Base-by-base conservation (phyloP, 2,797 vertebrate genomes). In the Calcarius lapponicus region DNA sequence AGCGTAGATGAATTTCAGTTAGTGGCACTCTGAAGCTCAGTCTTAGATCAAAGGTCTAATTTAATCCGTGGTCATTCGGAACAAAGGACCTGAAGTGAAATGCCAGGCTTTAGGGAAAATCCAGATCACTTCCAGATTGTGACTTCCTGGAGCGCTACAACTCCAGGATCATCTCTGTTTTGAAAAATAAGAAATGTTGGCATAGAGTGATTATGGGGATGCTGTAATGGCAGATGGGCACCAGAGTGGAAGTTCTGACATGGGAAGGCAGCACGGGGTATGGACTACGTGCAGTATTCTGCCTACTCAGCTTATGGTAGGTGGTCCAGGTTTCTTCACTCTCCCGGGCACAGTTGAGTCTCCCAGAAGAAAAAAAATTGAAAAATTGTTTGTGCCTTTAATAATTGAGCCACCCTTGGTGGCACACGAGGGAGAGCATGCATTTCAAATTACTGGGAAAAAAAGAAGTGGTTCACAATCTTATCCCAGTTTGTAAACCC, bases 401-500 rank as follows among this genome's bases (percentile, higher is more conserved):
- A 93, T 91, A 90, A 92, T 24, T 47, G 62, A 96, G 65, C 92
- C 95, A 94, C 64, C 87, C 88, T 93, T 94, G 94, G 91, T 94
- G 94, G 94, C 89, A 92, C 88, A 93, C 0, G 24, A 82, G 50
- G 81, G 51, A 88, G 51, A 92, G 57, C 81, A 96, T 97, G 71
- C 95, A 93, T 92, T 95, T 96, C 93, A 80, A 96, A 97, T 97
- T 96, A 95, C 40, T 26, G 9, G 7, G 7, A 2, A 40, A 42
- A 56, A 86, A 94, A 84, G 64, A 78, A 92, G 62, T 74, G 43
- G 78, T 95, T 93, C 87, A 80, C 76, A 94, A 83, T 89, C 93
- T 95, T 80, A 94, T 91, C 90, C 90, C 71, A 29, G 67, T 95
- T 93, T 96, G 90, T 93, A 95, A 96, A 96, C 91, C 93, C 94